Conservation (phyloP, 2,113 vertebrate species). For the Caretta caretta region DNA sequence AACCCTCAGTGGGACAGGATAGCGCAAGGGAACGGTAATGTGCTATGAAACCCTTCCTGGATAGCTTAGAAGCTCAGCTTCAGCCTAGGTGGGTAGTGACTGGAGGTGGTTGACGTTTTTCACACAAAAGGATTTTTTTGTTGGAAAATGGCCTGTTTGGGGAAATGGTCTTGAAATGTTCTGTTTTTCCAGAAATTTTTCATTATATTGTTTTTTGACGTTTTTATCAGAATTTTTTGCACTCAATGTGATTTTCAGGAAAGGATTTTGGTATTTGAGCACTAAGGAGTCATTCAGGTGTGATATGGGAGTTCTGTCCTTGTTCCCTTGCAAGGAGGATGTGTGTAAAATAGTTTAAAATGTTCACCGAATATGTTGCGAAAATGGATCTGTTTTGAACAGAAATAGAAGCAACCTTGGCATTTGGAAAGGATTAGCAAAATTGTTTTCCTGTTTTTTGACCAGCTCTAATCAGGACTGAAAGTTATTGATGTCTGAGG, state of each 20-base stretch:
- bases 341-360: neutral
- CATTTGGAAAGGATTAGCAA: neutral
- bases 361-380: neutral
- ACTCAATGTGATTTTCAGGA: neutral
- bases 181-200: neutral
- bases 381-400: neutral
- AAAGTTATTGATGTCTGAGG: neutral
- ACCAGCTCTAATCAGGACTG: neutral
- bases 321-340: no score
- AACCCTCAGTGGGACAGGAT: neutral
- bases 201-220: neutral
- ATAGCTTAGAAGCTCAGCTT: neutral
- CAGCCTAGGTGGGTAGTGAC: neutral
- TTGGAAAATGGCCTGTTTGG: neutral
- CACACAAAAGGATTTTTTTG: neutral
- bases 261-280: neutral
- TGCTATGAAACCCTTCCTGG: rapidly evolving
- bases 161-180: neutral
- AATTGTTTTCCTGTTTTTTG: neutral
- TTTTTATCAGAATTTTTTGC: neutral
- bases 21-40: rapidly evolving
- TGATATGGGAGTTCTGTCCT: no score
- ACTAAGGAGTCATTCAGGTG: neutral
- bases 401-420: neutral
- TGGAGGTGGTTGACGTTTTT: neutral